Evolutionary conservation across 2,113 vertebrate genomes (phyloP), one percentile per base, ranked within the genome.

Genomic region (Semnornis frantzii): DNA sequence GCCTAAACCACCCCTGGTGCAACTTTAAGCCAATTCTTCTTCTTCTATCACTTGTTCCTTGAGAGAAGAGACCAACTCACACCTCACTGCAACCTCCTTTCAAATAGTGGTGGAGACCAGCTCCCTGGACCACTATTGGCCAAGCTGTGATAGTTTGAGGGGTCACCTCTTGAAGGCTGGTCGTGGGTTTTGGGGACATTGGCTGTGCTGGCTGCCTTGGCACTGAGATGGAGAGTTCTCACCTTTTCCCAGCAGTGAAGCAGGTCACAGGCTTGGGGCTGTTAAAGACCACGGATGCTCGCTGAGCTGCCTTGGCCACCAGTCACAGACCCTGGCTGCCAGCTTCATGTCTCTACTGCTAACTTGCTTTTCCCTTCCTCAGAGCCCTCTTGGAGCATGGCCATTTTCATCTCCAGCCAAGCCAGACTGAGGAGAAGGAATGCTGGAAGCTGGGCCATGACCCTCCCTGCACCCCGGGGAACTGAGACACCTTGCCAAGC

Each of bases 251-350:
- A 27, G 68, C 57, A 69, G 21, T 39, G 9, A 21, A 19, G 11
- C 21, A 19, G 27, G 42, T 31, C 16, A 7, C 37, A 50, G 10
- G 31, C 3, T 7, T 16, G 50, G 15, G 20, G 21, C 5, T 66
- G 34, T 59, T 69, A 71, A 77, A 83, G 58, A 54, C 44, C 25
- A 50, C 2, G 9, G 33, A 50, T 33, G 44, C 31, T 85, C 10
- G 3, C 55, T 20, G 52, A 65, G 70, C 39, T 74, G 31, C 31
- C 31, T 21, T 7, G 13, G 15, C 28, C 9, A 1, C 10, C 5
- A 1, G 23, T 62, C 24, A 8, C 2, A 3, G 28, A 16, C 44
- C 20, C 30, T 0, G 0, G 3, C 12, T 70, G 44, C n/a, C 86
- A 82, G 44, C 72, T 52, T 48, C 80, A 34, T 10, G 1, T 18